Evolutionary conservation across 2,113 vertebrate species (phyloP), one percentile per base, ranked within the genome.

Genomic region (Alligator mississippiensis): DNA sequence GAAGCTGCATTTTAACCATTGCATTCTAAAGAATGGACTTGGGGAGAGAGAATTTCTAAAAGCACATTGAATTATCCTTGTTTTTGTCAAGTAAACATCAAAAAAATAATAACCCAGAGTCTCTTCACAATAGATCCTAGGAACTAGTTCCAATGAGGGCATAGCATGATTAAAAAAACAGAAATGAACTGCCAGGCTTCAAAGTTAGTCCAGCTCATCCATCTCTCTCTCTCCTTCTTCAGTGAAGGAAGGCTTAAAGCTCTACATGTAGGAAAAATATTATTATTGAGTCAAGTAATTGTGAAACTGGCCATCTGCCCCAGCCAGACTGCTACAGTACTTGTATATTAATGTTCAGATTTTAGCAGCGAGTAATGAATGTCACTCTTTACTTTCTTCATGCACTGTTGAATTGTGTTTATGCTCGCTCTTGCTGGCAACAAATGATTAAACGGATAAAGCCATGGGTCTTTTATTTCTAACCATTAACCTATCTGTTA

Each of bases 401-500:
- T 83, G 92, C 94, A 55, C 94, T 61, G 27, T 88, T 95, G 95
- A 82, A 82, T 94, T 96, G 87, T 95, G 95, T 93, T 97, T 95
- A 96, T 93, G 93, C 92, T 95, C 4, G 85, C 83, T 96, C 60
- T 95, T 96, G 94, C 94, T 95, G 96, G 91, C 84, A 87, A 83
- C 81, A 84, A 95, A 90, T 88, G 87, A 96, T 90, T 92, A 86
- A 97, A 96, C 92, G 96, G 97, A 97, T 97, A 97, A 96, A 96
- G 85, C 94, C 94, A 93, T 95, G 90, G 90, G 96, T 93, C 93
- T 97, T 96, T 92, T 96, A 96, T 96, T 97, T 96, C 93, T 95
- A 97, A 97, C 97, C 96, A 95, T 97, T 96, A 97, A 97, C 96
- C 95, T 96, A 97, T 97, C 94, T 96, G 93, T 93, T 97, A 95